Base-by-base conservation (phyloP, 1,140 invertebrate species). In the Lycorma delicatula region DNA sequence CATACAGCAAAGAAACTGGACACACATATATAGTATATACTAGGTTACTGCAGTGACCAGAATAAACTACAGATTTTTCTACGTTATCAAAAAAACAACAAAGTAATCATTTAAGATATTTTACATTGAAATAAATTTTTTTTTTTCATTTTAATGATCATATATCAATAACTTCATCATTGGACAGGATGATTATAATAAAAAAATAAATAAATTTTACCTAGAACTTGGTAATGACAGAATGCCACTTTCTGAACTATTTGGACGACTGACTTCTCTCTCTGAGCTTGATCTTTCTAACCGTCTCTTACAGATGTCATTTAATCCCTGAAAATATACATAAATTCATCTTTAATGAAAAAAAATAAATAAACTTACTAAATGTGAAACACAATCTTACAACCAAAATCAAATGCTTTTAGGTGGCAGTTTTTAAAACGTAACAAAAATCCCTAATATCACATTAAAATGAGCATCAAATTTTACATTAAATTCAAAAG, bases 261-360 rank as follows among this genome's bases (percentile, higher is more conserved):
- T 57, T 13, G 34, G 47, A 12, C 56, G 47, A 26, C 58, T 53
- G 16, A 61, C 60, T 61, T 61, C 60, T 31, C 60, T 44, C 26
- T 61, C 60, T 6, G 60, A 61, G 28, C 60, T 61, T 23, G 60
- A 61, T 36, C 60, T 46, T 44, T 58, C 60, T 18, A 61, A 29
- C 34, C 60, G 49, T 54, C 59, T 61, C 51, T 61, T 61, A 5
- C 56, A 49, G 3, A 58, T 50, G 16, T 61, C 60, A 41, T 61
- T 61, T 26, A 61, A 27, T 34, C 56, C 57, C 60, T 61, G 50
- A 4, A 58, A 46, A 51, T 36, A n/a, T n/a, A n/a, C n/a, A n/a
- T n/a, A n/a, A n/a, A n/a, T n/a, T n/a, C n/a, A n/a, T n/a, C n/a
- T n/a, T n/a, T n/a, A n/a, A n/a, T n/a, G n/a, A n/a, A n/a, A n/a